phyloP scores from a whole-genome alignment of 2,797 vertebrate genomes.

The Champsocephalus gunnari region DNA sequence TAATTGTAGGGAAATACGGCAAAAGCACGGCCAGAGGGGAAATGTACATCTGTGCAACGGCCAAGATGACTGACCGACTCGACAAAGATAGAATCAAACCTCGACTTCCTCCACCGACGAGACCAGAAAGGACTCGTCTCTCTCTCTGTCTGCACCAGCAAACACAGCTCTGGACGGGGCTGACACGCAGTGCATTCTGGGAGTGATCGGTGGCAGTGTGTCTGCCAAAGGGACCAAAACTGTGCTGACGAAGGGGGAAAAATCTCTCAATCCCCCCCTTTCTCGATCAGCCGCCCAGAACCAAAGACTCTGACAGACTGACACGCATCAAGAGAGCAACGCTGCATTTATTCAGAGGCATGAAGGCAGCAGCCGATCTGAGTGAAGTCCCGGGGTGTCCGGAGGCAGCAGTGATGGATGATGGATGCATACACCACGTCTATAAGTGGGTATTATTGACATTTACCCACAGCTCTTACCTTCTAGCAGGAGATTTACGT shows the following conservation, averaged over 20 bases:
- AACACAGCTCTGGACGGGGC: slow-evolving; percentile 69
- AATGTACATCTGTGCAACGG: slow-evolving; percentile 20
- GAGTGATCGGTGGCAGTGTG: slow-evolving; percentile 47
- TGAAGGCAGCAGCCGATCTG: slow-evolving; percentile 37
- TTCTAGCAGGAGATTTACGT: no score
- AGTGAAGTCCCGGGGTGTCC: slow-evolving; percentile 21
- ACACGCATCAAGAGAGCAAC: slow-evolving; percentile 64
- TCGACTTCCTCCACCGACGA: slow-evolving; percentile 44
- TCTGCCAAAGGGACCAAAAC: slow-evolving; percentile 71
- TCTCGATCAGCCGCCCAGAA: slow-evolving; percentile 46
- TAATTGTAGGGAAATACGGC: slow-evolving; percentile 15
- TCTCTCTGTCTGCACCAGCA: slow-evolving; percentile 61
- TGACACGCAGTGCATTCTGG: slow-evolving; percentile 50
- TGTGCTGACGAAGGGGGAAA: slow-evolving; percentile 77
- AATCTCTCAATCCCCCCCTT: slow-evolving; percentile 32
- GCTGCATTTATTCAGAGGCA: slow-evolving; percentile 40
- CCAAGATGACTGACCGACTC: slow-evolving; percentile 27
- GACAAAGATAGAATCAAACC: slow-evolving; percentile 37
- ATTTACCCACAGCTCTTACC: neutral
- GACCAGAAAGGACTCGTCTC: slow-evolving; percentile 42
- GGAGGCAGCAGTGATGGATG: slow-evolving; percentile 21
- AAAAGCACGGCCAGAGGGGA: slow-evolving; percentile 11
- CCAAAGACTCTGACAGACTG: slow-evolving; percentile 67
- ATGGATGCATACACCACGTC: slow-evolving; percentile 13
- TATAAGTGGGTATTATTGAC: slow-evolving; percentile 1